Conservation (phyloP, 2,113 vertebrate genomes). For the Sinocyclocheilus grahami region DNA sequence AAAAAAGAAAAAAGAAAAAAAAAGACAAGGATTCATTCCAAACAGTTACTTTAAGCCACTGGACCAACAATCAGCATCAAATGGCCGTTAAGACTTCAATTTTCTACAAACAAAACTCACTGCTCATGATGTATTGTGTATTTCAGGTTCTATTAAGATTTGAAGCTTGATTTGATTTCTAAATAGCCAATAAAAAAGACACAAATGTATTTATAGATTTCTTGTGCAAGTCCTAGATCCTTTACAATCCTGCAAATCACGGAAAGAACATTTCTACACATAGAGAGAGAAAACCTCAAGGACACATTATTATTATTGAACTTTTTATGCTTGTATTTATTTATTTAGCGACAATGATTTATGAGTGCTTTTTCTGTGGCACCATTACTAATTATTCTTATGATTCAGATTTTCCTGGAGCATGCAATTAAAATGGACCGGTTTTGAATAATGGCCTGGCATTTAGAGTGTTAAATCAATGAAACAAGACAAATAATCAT, state of each 20-base stretch:
- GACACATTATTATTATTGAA: constrained; percentile 11
- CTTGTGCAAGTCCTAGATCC: not conserved
- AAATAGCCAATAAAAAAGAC: constrained; percentile 22
- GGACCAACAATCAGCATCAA: constrained; percentile 22
- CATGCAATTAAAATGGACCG: constrained; percentile 34
- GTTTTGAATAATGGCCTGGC: constrained; percentile 55
- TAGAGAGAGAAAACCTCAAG: not conserved
- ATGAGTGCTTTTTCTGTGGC: constrained; percentile 35
- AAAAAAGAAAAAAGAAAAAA: not conserved
- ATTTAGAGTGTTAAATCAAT: constrained; percentile 56
- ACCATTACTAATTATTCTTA: constrained; percentile 46
- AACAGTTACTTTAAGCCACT: constrained; percentile 26
- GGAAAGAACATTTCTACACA: not conserved
- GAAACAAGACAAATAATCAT: constrained; percentile 59
- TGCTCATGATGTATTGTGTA: not conserved
- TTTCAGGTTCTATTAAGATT: not conserved
- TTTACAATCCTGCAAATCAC: not conserved
- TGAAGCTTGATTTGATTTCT: not conserved
- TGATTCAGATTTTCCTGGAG: constrained; percentile 42
- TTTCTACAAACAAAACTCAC: not conserved
- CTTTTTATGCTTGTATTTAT: not conserved
- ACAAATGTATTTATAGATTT: constrained; percentile 19
- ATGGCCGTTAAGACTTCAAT: not conserved
- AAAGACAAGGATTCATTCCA: constrained; percentile 9
- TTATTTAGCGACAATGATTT: constrained; percentile 41